These are phyloP conservation scores for Calonectris borealis DNA, from an alignment of 2,113 vertebrate species.

Conservation along the genomic window DNA sequence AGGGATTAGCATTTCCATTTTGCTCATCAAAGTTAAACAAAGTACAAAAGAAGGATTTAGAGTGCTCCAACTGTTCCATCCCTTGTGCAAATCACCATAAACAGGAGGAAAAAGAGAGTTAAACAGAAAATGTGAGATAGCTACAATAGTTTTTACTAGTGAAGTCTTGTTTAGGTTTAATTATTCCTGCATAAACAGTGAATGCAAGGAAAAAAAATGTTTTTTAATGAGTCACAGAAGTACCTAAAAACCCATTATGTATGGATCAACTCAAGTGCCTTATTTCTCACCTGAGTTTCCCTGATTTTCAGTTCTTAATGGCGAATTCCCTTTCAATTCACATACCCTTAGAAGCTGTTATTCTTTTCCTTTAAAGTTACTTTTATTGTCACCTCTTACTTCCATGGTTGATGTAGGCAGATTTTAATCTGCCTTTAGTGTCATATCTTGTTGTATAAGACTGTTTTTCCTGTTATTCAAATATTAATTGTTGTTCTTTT, in stretches of 20 bases:
- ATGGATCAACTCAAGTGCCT: neutral
- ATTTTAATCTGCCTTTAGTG: neutral
- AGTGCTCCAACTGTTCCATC: constrained; percentile 10
- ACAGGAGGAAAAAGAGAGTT: constrained; percentile 18
- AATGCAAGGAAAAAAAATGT: neutral
- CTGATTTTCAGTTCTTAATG: neutral
- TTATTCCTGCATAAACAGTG: neutral
- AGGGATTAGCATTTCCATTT: constrained; percentile 62
- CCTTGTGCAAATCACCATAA: constrained; percentile 13
- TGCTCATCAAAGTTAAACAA: constrained; percentile 56
- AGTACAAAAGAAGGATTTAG: constrained; percentile 61
- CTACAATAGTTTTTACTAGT: neutral
- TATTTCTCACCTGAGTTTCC: neutral
- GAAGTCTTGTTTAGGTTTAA: neutral
- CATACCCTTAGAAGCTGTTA: neutral
- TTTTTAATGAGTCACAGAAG: neutral
- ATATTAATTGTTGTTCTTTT: neutral
- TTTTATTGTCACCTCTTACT: neutral
- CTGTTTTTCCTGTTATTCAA: neutral
- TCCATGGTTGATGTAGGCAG: neutral
- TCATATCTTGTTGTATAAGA: neutral
- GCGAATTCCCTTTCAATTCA: neutral
- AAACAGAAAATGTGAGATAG: constrained; percentile 17
- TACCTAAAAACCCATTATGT: accelerated
- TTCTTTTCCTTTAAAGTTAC: neutral